A percentile compares a stretch with the other conserved stretches of the same genome.
Conservation (phyloP, 2,888 invertebrate genomes). For the Cephus runcator region DNA sequence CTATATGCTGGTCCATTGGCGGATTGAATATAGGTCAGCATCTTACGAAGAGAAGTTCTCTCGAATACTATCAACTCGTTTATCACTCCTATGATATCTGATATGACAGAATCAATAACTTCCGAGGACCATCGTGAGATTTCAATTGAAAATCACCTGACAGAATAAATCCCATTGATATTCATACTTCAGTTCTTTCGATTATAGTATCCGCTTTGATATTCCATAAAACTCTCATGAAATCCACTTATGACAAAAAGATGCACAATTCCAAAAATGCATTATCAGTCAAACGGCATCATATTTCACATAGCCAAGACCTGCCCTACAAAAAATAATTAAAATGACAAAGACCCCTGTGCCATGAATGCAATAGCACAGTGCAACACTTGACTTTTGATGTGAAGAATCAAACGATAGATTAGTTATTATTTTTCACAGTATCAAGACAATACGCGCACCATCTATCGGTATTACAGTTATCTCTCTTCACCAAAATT, state of each 20-base stretch:
- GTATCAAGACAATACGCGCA: neutral
- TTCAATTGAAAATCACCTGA: neutral
- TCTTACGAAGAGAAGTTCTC: neutral
- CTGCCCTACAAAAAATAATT: neutral
- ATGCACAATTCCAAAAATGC: neutral
- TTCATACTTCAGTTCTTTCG: too few species aligned
- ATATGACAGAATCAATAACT: neutral
- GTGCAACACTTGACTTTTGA: neutral
- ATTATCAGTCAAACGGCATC: neutral
- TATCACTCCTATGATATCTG: neutral
- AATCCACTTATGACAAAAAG: neutral
- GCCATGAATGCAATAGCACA: neutral
- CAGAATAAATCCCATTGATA: neutral
- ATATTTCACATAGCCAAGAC: neutral
- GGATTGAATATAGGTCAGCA: neutral
- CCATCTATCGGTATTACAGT: neutral
- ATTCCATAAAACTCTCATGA: neutral
- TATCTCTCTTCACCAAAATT: neutral
- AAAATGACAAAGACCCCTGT: neutral
- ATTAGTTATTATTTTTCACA: neutral
- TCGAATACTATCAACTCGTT: neutral
- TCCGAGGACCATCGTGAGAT: neutral
- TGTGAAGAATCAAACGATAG: neutral
- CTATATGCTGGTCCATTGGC: neutral
- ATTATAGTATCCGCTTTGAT: neutral